phyloP scores from a whole-genome alignment of 1,140 invertebrate genomes.

The Diorhabda sublineata region DNA sequence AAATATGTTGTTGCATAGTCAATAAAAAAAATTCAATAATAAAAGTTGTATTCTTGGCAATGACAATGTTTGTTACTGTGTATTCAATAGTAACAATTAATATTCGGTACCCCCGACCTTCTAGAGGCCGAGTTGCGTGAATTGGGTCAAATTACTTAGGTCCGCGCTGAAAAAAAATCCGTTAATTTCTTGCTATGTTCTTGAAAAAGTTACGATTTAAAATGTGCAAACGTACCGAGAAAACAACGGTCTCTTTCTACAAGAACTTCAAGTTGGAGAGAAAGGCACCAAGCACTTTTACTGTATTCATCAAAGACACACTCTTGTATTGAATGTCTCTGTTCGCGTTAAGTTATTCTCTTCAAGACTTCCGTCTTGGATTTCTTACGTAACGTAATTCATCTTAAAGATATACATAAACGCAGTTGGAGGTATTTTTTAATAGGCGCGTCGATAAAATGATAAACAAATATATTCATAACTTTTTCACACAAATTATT shows the following conservation, averaged over 20 bases:
- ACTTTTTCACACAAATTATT: too few relatives aligned
- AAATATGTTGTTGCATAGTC: too few relatives aligned
- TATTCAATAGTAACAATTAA: too few relatives aligned
- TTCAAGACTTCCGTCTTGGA: background rate
- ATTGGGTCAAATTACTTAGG: too few relatives aligned
- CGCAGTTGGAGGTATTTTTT: background rate
- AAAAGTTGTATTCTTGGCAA: too few relatives aligned
- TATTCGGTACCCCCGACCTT: too few relatives aligned
- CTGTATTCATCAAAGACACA: background rate
- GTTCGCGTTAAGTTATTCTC: background rate
- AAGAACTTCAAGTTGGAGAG: background rate
- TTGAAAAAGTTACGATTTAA: background rate
- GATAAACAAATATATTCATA: too few relatives aligned
- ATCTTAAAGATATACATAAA: background rate
- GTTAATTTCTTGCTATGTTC: background rate
- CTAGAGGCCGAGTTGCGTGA: too few relatives aligned
- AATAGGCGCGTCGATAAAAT: too few relatives aligned
- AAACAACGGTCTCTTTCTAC: background rate
- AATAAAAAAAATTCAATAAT: too few relatives aligned
- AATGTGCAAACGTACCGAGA: constrained; percentile 1
- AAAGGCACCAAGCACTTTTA: background rate
- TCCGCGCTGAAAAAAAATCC: background rate
- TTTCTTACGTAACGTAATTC: background rate
- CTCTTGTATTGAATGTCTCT: background rate
- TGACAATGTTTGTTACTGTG: too few relatives aligned